Percentiles rank a stretch among this genome's conserved stretches.
These are phyloP conservation scores for Thereuonema tuberculata DNA, from an alignment of 1,140 invertebrate species.

Conservation along the genomic window DNA sequence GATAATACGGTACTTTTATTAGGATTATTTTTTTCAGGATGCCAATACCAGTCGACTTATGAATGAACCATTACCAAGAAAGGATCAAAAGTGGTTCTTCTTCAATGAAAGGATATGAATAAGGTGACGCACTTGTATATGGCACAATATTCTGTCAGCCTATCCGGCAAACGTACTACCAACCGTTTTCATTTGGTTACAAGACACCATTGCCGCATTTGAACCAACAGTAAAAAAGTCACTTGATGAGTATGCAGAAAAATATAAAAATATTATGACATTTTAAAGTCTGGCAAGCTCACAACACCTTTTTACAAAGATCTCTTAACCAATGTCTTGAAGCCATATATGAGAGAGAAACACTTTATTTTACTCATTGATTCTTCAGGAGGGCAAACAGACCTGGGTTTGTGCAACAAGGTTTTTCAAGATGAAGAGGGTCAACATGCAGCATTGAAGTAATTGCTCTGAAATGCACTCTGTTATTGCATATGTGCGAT, in stretches of 20 bases:
- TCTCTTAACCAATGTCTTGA: neutral
- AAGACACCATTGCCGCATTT: neutral
- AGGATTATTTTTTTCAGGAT: neutral
- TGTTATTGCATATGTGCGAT: neutral
- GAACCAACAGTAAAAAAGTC: neutral
- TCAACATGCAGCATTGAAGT: neutral
- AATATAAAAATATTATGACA: neutral
- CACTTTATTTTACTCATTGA: neutral
- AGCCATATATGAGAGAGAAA: neutral
- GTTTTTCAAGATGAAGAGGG: neutral
- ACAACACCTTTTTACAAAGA: neutral
- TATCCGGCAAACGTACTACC: neutral
- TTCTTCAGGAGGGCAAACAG: neutral
- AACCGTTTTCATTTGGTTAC: neutral
- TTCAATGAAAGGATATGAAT: neutral
- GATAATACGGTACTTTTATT: neutral
- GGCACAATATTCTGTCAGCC: neutral
- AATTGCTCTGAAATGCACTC: neutral
- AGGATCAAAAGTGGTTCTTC: neutral
- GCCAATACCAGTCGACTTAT: neutral
- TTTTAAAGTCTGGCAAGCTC: neutral
- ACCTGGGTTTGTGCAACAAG: neutral
- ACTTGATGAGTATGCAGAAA: neutral
- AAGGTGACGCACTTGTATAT: neutral
- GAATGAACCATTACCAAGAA: neutral